Evolutionary conservation across 2,797 vertebrate species (phyloP), one percentile per base, ranked within the genome.

Genomic region (Somateria mollissima): DNA sequence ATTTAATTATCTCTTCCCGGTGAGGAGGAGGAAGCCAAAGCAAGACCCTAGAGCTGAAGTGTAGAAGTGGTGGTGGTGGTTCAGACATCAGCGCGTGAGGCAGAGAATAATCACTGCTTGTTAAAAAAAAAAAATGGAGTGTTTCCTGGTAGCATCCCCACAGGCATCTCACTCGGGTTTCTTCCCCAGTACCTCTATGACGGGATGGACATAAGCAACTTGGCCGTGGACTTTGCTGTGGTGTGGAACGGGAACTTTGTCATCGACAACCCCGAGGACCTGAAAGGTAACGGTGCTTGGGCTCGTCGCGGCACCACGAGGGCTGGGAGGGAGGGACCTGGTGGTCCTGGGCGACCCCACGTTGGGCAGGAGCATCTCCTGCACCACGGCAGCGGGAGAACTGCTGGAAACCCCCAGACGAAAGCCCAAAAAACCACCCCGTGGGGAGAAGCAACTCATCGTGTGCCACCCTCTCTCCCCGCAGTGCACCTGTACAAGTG

Each of bases 161-260:
- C 47, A 43, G 5, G 49, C 32, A 2, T 87, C 43, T 83, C 20
- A 37, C 37, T 88, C 28, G 1, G 1, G 30, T 47, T 96, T 54
- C 54, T 85, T 88, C 83, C 11, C 2, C 89, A 99, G 99, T 99
- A 99, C 97, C 97, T 98, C 75, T 99, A 99, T 4, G 99, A 99
- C 3, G 99, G 99, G 58, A 99, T 98, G 98, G 99, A 99, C 96
- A 98, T 99, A 96, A 99, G 99, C 92, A 99, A 99, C 97, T 96
- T 99, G 91, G 98, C 99, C 0, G 99, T 99, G 97, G 99, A 99
- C 97, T 99, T 99, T 64, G 99, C 99, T 0, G 99, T 99, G 95
- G 99, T 99, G 65, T 99, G 99, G 99, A 99, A 99, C 1, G 99
- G 99, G 90, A 99, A 99, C 97, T 99, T 99, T 67, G 98, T 99